phyloP scores from a whole-genome alignment of 1,140 invertebrate species.

The Aleiodes sp. region DNA sequence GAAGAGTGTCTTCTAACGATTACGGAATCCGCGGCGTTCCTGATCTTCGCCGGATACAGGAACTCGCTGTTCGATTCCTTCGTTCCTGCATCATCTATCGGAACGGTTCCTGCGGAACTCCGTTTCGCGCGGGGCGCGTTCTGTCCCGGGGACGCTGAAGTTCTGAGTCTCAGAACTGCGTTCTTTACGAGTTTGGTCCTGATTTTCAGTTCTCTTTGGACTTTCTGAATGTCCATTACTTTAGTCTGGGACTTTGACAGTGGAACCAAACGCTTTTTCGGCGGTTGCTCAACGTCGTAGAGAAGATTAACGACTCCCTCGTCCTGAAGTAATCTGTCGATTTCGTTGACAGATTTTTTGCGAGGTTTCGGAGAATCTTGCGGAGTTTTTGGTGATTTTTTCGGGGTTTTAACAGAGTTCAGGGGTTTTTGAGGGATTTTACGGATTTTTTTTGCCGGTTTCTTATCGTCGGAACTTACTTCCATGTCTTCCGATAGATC shows the following conservation, averaged over 20 bases:
- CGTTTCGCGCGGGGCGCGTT: constrained; percentile 64
- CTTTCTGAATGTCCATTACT: constrained; percentile 66
- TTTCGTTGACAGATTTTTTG: constrained; percentile 74
- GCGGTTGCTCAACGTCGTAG: constrained; percentile 76
- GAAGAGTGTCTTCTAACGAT: constrained; percentile 83
- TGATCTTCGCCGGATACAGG: constrained; percentile 68
- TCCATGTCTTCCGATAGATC: not conserved
- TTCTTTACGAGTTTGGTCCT: constrained; percentile 68
- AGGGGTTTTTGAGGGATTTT: not conserved
- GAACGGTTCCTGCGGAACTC: constrained; percentile 54
- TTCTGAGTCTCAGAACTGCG: constrained; percentile 65
- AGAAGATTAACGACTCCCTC: constrained; percentile 87
- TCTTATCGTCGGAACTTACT: not conserved
- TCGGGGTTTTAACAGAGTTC: not conserved
- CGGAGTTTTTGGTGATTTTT: constrained; percentile 37
- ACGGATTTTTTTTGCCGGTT: constrained; percentile 36
- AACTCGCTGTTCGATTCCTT: constrained; percentile 60
- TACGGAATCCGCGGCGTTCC: constrained; percentile 75
- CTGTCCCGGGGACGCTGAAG: constrained; percentile 43
- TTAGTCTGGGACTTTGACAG: constrained; percentile 67
- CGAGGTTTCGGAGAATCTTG: constrained; percentile 45
- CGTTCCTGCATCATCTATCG: constrained; percentile 57
- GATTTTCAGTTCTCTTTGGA: constrained; percentile 58
- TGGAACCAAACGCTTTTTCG: constrained; percentile 61
- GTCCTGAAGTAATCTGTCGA: constrained; percentile 81